Percentiles rank a stretch among this genome's conserved stretches.
phyloP scores from a whole-genome alignment of 2,888 invertebrate species.

The Gonocerus acuteangulatus region DNA sequence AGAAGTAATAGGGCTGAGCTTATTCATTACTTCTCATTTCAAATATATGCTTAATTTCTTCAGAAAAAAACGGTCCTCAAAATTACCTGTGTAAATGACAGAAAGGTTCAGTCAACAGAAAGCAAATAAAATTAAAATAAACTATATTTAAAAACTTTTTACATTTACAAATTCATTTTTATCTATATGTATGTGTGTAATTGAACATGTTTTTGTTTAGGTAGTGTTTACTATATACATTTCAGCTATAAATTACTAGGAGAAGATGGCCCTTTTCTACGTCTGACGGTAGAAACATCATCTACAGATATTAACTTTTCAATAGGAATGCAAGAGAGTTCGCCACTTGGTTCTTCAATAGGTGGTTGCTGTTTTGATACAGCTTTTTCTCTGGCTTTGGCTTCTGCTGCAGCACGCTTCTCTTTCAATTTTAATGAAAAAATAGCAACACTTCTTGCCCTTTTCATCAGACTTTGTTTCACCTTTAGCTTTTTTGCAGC shows the following conservation, averaged over 20 bases:
- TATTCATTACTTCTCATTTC: too few species aligned
- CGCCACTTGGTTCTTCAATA: constrained; percentile 52
- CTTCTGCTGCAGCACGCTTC: constrained; percentile 70
- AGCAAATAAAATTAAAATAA: too few species aligned
- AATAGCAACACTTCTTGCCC: constrained; percentile 76
- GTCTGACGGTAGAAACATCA: constrained; percentile 43
- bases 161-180: too few species aligned
- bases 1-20: too few species aligned
- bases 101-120: too few species aligned
- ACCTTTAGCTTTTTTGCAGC: constrained; percentile 58
- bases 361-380: constrained; percentile 23
- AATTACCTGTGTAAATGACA: too few species aligned
- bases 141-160: too few species aligned
- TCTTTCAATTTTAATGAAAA: constrained; percentile 74
- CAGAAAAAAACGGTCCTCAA: too few species aligned
- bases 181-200: too few species aligned
- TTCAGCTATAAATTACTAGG: constrained; percentile 17
- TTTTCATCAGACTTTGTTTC: constrained; percentile 70
- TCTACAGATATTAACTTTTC: constrained; percentile 58
- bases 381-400: constrained; percentile 49
- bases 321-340: constrained; percentile 75
- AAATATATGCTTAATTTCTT: too few species aligned
- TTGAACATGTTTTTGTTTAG: too few species aligned
- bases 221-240: too few species aligned
- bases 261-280: constrained; percentile 16